Evolutionary conservation across 2,888 invertebrate genomes (phyloP).

Genomic region (Galeruca laticollis): DNA sequence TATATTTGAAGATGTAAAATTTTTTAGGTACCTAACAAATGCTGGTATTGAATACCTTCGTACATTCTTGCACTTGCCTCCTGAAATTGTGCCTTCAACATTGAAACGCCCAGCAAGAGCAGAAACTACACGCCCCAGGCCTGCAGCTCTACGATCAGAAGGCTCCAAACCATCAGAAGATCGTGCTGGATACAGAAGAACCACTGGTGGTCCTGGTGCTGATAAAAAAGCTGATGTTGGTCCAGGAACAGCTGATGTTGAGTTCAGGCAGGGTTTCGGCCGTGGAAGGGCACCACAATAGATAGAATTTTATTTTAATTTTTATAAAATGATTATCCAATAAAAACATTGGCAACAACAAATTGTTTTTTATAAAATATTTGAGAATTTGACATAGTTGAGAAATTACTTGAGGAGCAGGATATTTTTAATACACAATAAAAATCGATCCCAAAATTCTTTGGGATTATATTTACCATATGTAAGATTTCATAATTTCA

Average conservation of each 20-base stretch:
- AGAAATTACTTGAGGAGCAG: too few relatives aligned
- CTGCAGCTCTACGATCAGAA: conserved; percentile 77
- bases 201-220: conserved; percentile 73
- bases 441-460: not conserved
- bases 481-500: too few relatives aligned
- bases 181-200: conserved; percentile 85
- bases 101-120: conserved; percentile 91
- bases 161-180: conserved; percentile 83
- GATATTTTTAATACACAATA: not conserved
- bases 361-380: not conserved
- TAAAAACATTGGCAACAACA: conserved; percentile 16
- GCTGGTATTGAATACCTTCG: conserved; percentile 98
- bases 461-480: too few relatives aligned
- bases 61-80: conserved; percentile 94
- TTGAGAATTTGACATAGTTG: too few relatives aligned
- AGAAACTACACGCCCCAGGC: conserved; percentile 86
- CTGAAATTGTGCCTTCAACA: conserved; percentile 98
- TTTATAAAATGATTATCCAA: conserved; percentile 20
- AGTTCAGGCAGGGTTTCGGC: conserved; percentile 87
- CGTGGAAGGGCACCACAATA: conserved; percentile 76
- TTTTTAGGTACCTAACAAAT: conserved; percentile 88
- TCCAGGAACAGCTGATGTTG: conserved; percentile 91
- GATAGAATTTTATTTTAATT: conserved; percentile 51
- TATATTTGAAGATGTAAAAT: conserved; percentile 15
- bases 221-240: conserved; percentile 99